These are phyloP conservation scores for Kryptopterus vitreolus DNA, from an alignment of 2,797 vertebrate genomes.

Conservation along the genomic window DNA sequence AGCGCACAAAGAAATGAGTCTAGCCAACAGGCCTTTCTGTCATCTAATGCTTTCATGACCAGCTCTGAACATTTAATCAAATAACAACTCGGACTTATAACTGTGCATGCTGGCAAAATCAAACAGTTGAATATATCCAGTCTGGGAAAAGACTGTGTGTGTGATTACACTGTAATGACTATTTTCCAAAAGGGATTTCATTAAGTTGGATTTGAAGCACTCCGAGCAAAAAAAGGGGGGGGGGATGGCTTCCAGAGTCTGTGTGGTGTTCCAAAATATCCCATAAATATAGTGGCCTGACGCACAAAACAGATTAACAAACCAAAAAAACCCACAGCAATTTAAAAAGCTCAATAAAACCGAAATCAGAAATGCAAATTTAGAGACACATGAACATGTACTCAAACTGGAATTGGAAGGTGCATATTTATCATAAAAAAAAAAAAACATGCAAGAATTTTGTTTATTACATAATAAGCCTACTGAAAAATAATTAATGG, in stretches of 20 bases:
- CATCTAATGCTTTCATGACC: conserved; percentile 22
- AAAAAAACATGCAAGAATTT: background rate
- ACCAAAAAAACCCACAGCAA: background rate
- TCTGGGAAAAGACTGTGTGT: background rate
- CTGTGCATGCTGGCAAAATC: conserved; percentile 29
- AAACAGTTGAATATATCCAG: conserved; percentile 31
- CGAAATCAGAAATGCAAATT: background rate
- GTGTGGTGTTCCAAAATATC: background rate
- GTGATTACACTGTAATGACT: conserved; percentile 38
- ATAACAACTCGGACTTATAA: conserved; percentile 5
- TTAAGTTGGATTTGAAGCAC: conserved; percentile 31
- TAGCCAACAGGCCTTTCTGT: conserved; percentile 17
- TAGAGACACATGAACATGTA: background rate
- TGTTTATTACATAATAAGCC: background rate
- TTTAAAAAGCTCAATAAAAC: background rate
- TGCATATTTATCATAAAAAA: background rate
- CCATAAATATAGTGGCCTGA: conserved; percentile 17
- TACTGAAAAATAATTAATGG: background rate
- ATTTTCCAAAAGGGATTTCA: conserved; percentile 32
- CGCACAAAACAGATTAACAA: background rate
- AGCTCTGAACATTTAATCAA: conserved; percentile 18
- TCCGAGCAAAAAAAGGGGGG: conserved; percentile 7
- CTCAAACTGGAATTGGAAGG: background rate
- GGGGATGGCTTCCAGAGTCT: conserved; percentile 18
- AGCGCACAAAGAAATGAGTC: conserved; percentile 17